phyloP scores from a whole-genome alignment of 2,797 vertebrate species.

The Fringilla coelebs region DNA sequence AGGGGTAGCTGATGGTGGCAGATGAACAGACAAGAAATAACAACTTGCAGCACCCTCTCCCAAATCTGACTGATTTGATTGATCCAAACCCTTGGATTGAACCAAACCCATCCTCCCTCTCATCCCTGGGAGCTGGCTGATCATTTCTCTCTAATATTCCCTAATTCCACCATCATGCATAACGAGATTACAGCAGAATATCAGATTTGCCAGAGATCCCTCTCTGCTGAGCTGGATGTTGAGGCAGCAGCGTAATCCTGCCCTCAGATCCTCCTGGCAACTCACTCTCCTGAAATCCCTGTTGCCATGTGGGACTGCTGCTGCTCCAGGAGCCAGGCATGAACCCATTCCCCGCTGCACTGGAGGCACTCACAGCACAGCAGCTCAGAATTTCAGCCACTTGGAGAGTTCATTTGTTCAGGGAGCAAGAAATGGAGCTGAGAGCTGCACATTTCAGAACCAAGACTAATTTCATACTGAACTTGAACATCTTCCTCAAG shows the following conservation, averaged over 20 bases:
- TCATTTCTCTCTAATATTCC: not conserved
- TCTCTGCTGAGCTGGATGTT: not conserved
- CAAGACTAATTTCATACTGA: not conserved
- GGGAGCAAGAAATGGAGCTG: not conserved
- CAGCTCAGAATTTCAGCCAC: not conserved
- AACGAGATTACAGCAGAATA: not conserved
- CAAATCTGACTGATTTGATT: not conserved
- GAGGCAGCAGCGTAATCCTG: constrained; percentile 21
- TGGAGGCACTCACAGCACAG: not conserved
- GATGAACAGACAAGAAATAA: not conserved
- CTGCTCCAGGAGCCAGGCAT: not conserved
- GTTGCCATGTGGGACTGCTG: not conserved
- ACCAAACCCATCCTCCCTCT: not conserved
- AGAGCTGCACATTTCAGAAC: not conserved
- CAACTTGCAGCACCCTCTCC: not conserved
- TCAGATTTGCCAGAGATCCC: constrained; percentile 20
- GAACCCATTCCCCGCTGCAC: not conserved
- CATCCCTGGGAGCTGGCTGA: not conserved
- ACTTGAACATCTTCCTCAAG: not conserved
- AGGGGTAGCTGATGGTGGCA: not conserved
- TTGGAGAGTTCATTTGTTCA: not conserved
- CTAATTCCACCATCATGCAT: not conserved
- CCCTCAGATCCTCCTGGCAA: not conserved
- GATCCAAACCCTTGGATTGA: not conserved
- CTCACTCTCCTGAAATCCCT: not conserved